Evolutionary conservation across 2,888 invertebrate genomes (phyloP), one percentile per base, ranked within the genome.

Genomic region (Molanna angustata): DNA sequence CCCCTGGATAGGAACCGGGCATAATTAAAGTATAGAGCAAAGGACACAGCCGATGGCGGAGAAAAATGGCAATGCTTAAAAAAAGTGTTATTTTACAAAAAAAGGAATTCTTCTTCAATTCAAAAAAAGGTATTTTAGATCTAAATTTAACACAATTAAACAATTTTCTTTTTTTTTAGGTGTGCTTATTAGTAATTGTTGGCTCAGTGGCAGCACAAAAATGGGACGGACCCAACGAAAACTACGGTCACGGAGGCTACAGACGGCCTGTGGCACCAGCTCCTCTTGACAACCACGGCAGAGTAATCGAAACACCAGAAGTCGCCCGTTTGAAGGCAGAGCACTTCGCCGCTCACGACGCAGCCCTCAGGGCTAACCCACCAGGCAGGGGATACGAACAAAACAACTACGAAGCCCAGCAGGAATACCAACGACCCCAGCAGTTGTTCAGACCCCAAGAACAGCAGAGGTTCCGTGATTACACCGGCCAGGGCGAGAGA

Each of bases 311-410:
- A 56, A 64, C 63, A 59, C 66, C 65, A 59, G 66, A 65, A 62
- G 67, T 67, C 58, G 63, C 65, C 63, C 66, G 65, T 64, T 64
- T 65, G 44, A 61, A 61, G 46, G 62, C 62, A 13, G 63, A 64
- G 11, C 62, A 70, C 60, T 70, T 71, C 68, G 68, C 71, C 67
- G 76, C 69, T 44, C 70, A 67, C 60, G 62, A 61, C 14, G 60
- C 60, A 31, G 62, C 61, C 21, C 56, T 64, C 64, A 65, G 59
- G 62, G 63, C 59, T 62, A 62, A 60, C 64, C 63, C 63, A 62
- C 61, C 61, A 59, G 61, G 61, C 62, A 48, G 54, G 13, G 47
- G 47, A 1, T 58, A 53, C 53, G 39, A 40, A 35, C 40, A 42
- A 21, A 48, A 51, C 3, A 39, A 55, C 44, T 52, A 32, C 18